phyloP scores from a whole-genome alignment of 2,888 invertebrate genomes.

The Priocnemis perturbator region DNA sequence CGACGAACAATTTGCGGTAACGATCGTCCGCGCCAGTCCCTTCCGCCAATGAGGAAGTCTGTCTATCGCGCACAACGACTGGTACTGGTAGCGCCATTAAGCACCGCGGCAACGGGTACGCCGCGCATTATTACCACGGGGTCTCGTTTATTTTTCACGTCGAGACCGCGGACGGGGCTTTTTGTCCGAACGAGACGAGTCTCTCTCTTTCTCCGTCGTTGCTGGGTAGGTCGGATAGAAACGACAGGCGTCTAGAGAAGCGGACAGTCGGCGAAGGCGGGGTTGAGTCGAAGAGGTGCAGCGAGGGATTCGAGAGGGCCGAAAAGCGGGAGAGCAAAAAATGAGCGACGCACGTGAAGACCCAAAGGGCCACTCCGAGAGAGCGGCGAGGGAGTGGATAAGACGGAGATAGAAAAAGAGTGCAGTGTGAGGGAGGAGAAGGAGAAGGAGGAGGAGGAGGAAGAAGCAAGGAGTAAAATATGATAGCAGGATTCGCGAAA shows the following conservation, averaged over 20 bases:
- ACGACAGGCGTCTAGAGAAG: neutral
- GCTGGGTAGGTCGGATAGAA: conserved; percentile 18
- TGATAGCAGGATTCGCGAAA: conserved; percentile 73
- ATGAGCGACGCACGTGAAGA: conserved; percentile 33
- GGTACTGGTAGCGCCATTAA: no score
- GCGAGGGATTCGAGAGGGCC: conserved; percentile 36
- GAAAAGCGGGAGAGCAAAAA: conserved; percentile 53
- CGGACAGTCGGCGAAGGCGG: no score
- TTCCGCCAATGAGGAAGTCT: no score
- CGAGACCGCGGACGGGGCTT: no score
- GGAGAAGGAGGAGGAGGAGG: conserved; percentile 24
- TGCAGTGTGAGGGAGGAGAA: conserved; percentile 16
- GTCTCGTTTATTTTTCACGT: no score
- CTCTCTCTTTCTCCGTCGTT: no score
- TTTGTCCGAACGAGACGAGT: neutral
- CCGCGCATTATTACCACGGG: no score
- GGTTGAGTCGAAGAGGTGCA: no score
- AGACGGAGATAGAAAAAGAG: conserved; percentile 10
- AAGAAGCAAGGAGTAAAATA: conserved; percentile 64
- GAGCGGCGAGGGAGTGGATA: conserved; percentile 7
- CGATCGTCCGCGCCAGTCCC: no score
- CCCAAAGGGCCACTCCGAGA: conserved; percentile 26
- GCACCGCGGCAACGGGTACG: no score
- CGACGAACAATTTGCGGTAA: no score
- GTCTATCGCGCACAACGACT: no score